phyloP scores from a whole-genome alignment of 2,113 vertebrate species.

The Camelus dromedarius region DNA sequence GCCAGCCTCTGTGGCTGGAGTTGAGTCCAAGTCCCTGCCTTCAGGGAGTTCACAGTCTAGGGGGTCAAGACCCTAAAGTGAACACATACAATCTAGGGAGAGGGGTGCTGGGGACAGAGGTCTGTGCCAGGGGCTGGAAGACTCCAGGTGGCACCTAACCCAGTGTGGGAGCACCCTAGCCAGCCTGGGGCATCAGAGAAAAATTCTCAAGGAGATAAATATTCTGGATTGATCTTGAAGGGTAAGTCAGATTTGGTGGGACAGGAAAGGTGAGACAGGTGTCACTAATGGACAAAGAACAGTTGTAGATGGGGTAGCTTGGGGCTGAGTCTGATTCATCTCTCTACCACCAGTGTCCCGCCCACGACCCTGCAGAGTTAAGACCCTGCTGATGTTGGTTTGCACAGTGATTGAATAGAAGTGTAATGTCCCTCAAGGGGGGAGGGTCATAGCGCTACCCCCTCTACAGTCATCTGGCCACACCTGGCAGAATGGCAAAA shows the following conservation, averaged over 20 bases:
- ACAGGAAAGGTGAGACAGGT: not conserved
- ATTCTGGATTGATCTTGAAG: not conserved
- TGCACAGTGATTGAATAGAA: not conserved
- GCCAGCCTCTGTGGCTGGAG: not conserved
- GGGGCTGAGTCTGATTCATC: not conserved
- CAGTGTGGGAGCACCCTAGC: not conserved
- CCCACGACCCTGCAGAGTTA: not conserved
- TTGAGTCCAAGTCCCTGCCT: not conserved
- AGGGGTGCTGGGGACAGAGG: not conserved
- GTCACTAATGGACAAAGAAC: not conserved
- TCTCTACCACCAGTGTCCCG: not conserved
- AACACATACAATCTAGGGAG: too few relatives aligned
- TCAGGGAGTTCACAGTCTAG: not conserved
- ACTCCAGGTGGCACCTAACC: not conserved
- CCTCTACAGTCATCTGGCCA: not conserved
- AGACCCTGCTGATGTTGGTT: not conserved
- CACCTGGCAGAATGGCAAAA: not conserved
- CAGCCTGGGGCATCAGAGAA: not conserved
- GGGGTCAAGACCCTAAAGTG: fast-evolving
- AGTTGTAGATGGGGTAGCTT: not conserved
- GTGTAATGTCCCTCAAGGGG: not conserved
- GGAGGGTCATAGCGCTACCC: too few relatives aligned
- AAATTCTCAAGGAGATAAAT: not conserved
- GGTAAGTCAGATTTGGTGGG: not conserved
- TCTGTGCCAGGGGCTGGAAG: not conserved